Base-by-base conservation (phyloP, 2,113 vertebrate species). In the Corythornis cristatus region DNA sequence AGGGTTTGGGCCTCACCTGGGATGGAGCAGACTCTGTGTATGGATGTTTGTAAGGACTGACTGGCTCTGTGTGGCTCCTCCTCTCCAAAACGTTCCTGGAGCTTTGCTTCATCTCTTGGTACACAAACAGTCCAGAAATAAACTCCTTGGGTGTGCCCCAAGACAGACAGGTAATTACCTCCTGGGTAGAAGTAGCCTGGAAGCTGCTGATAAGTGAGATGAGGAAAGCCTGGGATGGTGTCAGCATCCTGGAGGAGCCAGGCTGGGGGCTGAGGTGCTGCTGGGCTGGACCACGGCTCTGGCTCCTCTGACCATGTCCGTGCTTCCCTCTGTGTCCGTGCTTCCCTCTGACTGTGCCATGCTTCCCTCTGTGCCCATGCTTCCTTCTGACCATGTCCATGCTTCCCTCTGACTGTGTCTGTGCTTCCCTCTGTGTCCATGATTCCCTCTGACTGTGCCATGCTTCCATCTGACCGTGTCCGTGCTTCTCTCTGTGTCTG, bases 121-220 rank as follows among this genome's bases (percentile, higher is more conserved):
- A 7, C 11, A 17, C 37, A n/a, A 20, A 45, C 40, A 45, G 26
- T 2, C 15, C 43, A 51, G 84, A 29, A 61, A 40, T 58, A 21
- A 68, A 54, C 67, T 82, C 78, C n/a, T 15, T 76, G 86, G 86
- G 83, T 43, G 90, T 87, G 93, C 83, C 17, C 62, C 0, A 17
- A 73, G 78, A 25, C 45, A 43, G 50, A 31, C 33, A 62, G 60
- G 60, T 82, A 92, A 88, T 92, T 71, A 89, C 67, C 31, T 67
- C 25, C 40, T 88, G 57, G 40, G 82, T 16, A 66, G 81, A 66
- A 84, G 72, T 53, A 25, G 45, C 37, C 54, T 80, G 70, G n/a
- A 76, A 93, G 40, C 16, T 86, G 95, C 83, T 94, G 93, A 92
- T 94, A 89, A 71, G 33, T 17, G 66, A 28, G 62, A 5, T 80